Conservation (phyloP, 2,113 vertebrate genomes). For the Pelvicachromis taeniatus region DNA sequence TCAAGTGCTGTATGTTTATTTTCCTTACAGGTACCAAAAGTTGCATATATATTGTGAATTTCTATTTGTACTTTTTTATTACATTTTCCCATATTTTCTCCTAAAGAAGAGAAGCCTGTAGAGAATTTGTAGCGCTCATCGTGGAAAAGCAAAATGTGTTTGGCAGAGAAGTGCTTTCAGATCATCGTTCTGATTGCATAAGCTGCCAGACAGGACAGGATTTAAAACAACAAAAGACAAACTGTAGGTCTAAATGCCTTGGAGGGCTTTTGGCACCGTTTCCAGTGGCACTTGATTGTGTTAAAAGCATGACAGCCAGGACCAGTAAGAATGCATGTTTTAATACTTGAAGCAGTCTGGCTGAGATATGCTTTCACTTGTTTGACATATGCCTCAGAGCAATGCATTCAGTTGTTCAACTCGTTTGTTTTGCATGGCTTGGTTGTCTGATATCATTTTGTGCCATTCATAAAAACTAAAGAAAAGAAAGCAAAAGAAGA, state of each 20-base stretch:
- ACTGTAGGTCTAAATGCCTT: background rate
- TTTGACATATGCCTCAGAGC: background rate
- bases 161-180: background rate
- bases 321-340: background rate
- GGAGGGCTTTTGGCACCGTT: rapidly evolving
- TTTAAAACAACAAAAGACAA: background rate
- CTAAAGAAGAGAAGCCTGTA: background rate
- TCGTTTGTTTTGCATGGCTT: background rate
- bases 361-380: background rate
- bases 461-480: background rate
- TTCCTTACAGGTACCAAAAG: background rate
- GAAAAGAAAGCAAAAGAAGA: background rate
- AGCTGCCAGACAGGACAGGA: background rate
- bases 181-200: background rate
- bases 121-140: background rate
- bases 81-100: background rate
- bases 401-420: background rate
- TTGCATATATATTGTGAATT: background rate
- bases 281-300: background rate
- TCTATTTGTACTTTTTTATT: background rate
- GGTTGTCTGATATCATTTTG: background rate
- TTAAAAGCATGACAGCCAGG: background rate
- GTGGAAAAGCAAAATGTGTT: background rate
- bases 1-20: background rate
- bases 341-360: background rate